Evolutionary conservation across 2,888 invertebrate species (phyloP).

Genomic region (Endomychus coccineus): DNA sequence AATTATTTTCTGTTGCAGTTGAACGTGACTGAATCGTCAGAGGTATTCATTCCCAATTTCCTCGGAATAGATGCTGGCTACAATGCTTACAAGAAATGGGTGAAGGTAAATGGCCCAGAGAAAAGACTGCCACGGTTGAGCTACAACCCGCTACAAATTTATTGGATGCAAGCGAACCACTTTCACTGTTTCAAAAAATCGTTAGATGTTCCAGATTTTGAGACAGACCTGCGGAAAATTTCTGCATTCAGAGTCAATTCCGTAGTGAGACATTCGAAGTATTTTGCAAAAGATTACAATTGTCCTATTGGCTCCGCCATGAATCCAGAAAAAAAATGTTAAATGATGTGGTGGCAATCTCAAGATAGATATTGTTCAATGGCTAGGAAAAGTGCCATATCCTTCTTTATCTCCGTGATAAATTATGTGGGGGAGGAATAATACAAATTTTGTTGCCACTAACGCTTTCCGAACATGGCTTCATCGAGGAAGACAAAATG

Average conservation of each 20-base stretch:
- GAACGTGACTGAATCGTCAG: not conserved
- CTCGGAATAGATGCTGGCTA: slow-evolving; percentile 10
- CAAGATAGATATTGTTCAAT: no score
- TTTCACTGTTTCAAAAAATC: slow-evolving; percentile 45
- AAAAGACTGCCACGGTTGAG: slow-evolving; percentile 2
- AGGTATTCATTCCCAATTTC: not conserved
- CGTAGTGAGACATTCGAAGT: slow-evolving; percentile 46
- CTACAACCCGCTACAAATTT: slow-evolving; percentile 38
- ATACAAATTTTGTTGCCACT: no score
- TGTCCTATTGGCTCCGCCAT: slow-evolving; percentile 35
- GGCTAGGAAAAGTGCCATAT: no score
- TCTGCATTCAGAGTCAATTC: not conserved
- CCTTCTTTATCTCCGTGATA: no score
- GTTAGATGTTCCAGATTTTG: not conserved
- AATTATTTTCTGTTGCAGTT: not conserved
- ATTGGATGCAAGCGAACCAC: slow-evolving; percentile 47
- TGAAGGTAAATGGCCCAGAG: slow-evolving; percentile 11
- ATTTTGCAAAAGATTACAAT: slow-evolving; percentile 49
- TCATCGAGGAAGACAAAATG: no score
- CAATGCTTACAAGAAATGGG: slow-evolving; percentile 11
- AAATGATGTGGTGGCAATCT: no score
- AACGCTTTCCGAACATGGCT: no score
- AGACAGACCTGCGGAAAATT: slow-evolving; percentile 19
- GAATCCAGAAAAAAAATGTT: slow-evolving; percentile 10
- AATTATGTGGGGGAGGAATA: no score